phyloP scores from a whole-genome alignment of 2,888 invertebrate genomes.

The Dryadula phaetusa region DNA sequence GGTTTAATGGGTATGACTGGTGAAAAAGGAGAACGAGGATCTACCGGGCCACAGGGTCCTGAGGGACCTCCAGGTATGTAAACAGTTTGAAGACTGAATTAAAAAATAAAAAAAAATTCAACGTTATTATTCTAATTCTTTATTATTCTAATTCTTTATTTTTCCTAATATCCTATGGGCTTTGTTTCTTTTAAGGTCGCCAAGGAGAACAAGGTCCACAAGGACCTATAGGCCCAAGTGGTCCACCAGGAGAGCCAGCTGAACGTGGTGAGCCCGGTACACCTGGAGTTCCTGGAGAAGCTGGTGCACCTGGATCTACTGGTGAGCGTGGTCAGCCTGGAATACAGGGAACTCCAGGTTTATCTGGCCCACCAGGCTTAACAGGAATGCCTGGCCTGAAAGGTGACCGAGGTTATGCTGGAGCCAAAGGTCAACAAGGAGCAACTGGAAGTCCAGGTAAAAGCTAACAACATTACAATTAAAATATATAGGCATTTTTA shows the following conservation, averaged over 20 bases:
- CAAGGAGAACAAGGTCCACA: constrained; percentile 91
- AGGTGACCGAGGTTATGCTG: constrained; percentile 89
- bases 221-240: constrained; percentile 89
- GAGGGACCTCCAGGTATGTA: constrained; percentile 89
- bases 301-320: constrained; percentile 88
- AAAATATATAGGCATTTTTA: not conserved
- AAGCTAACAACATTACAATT: not conserved
- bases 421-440: constrained; percentile 90
- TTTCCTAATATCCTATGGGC: too few species aligned
- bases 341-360: constrained; percentile 87
- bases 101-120: too few species aligned
- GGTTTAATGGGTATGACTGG: constrained; percentile 88
- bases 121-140: too few species aligned
- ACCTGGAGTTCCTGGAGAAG: constrained; percentile 88
- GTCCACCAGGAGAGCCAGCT: constrained; percentile 92
- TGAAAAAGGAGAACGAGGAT: constrained; percentile 90
- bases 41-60: constrained; percentile 87
- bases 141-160: not conserved
- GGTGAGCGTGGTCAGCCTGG: constrained; percentile 91
- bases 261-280: constrained; percentile 91
- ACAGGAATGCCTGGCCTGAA: constrained; percentile 89
- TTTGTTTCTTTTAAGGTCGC: constrained; percentile 70
- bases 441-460: constrained; percentile 84
- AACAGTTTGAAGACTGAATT: too few species aligned
- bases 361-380: constrained; percentile 87